These are phyloP conservation scores for Oceanodroma leucorhoa DNA, from an alignment of 2,797 vertebrate species.

Conservation along the genomic window DNA sequence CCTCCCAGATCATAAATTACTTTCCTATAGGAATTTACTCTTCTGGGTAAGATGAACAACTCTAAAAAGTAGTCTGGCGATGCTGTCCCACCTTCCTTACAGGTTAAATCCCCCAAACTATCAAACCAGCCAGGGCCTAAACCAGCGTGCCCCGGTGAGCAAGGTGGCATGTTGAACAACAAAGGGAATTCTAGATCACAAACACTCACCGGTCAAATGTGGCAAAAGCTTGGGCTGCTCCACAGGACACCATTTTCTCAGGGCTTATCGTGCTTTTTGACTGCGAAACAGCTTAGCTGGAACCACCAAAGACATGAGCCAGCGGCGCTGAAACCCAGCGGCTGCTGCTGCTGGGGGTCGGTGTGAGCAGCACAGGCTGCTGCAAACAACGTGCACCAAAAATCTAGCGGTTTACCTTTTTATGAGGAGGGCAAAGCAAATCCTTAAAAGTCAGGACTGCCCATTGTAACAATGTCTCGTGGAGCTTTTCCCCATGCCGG, in stretches of 20 bases:
- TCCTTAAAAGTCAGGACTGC: neutral
- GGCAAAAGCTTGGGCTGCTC: neutral
- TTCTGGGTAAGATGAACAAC: neutral
- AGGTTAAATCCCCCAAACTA: neutral
- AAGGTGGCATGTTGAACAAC: neutral
- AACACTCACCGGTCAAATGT: accelerated
- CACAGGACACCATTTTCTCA: neutral
- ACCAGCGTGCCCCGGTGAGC: neutral
- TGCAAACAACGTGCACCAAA: neutral
- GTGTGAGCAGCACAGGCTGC: accelerated
- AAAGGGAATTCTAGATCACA: neutral
- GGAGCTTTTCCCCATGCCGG: neutral
- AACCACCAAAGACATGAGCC: neutral
- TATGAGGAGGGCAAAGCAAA: neutral
- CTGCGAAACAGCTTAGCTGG: neutral
- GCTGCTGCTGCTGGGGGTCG: neutral
- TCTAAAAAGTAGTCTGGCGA: neutral
- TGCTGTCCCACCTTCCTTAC: neutral
- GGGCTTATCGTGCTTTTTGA: neutral
- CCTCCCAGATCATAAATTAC: conserved; percentile 38
- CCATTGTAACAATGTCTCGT: neutral
- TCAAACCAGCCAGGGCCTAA: neutral
- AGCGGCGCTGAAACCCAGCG: accelerated
- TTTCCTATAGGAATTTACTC: conserved; percentile 8
- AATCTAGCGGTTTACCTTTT: neutral